Percentiles rank a stretch among this genome's conserved stretches.
These are phyloP conservation scores for Scortum barcoo DNA, from an alignment of 2,113 vertebrate genomes.

Conservation along the genomic window DNA sequence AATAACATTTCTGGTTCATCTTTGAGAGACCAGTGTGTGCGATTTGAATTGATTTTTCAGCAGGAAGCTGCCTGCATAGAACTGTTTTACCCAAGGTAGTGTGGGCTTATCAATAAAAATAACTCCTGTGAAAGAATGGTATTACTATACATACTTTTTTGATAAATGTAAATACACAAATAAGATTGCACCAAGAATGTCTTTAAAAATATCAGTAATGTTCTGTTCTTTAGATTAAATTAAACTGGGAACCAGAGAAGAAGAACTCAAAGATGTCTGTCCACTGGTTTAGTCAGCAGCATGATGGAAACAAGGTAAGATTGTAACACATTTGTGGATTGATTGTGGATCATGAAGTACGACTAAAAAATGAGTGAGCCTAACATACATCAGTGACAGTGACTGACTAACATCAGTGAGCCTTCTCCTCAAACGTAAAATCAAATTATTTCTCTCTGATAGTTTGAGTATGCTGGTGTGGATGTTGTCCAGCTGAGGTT, in stretches of 20 bases:
- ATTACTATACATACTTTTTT: background rate
- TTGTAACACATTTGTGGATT: background rate
- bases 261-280: slow-evolving; percentile 21
- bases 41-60: background rate
- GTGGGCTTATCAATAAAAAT: background rate
- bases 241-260: slow-evolving; percentile 47
- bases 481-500: slow-evolving; percentile 85
- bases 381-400: no score
- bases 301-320: slow-evolving; percentile 68
- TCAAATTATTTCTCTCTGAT: slow-evolving; percentile 19
- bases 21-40: background rate
- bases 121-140: background rate
- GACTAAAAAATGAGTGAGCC: background rate
- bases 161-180: background rate
- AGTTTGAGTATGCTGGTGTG: slow-evolving; percentile 81
- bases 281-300: slow-evolving; percentile 69
- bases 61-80: background rate
- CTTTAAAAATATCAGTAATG: background rate
- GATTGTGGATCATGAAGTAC: background rate
- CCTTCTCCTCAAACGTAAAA: background rate
- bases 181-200: background rate
- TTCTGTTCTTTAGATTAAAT: slow-evolving; percentile 65
- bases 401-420: background rate
- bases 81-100: background rate
- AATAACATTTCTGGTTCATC: background rate